Conservation (phyloP, 2,888 invertebrate genomes). For the Pyrocoelia pectoralis region DNA sequence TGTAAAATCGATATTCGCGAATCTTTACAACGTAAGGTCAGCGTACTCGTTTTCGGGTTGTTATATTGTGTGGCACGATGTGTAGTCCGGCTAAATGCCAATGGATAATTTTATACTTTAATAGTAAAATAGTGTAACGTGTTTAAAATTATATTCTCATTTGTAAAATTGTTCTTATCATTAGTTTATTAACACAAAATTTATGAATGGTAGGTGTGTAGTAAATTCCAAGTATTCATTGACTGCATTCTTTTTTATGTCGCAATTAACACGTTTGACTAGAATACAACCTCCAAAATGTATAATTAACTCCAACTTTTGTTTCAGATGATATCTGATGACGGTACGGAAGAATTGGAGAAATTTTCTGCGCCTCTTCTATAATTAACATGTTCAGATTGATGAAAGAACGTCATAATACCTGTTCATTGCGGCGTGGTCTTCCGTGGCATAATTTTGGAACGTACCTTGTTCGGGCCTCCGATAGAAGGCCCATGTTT, state of each 20-base stretch:
- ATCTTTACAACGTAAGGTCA: constrained; percentile 19
- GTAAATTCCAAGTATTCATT: no score
- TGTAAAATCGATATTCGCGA: constrained; percentile 22
- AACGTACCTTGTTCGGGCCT: constrained; percentile 42
- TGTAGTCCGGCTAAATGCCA: constrained; percentile 9
- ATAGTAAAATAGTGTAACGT: constrained; percentile 15
- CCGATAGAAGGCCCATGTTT: constrained; percentile 37
- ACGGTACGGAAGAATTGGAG: constrained; percentile 23
- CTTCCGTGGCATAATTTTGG: constrained; percentile 31
- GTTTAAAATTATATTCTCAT: constrained; percentile 1
- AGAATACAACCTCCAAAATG: no score
- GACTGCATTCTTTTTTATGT: no score
- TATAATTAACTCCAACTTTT: constrained; percentile 18
- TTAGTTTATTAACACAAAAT: no score
- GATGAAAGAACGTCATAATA: constrained; percentile 40
- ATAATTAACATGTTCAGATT: constrained; percentile 45
- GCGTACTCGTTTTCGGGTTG: constrained; percentile 13
- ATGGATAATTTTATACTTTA: constrained; percentile 15
- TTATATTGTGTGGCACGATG: constrained; percentile 24
- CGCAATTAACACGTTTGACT: no score
- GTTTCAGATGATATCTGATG: constrained; percentile 38
- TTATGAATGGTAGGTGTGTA: no score
- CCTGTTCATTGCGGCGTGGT: constrained; percentile 40
- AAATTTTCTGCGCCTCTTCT: constrained; percentile 18
- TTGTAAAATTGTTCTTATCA: no score